A percentile compares a stretch with the other conserved stretches of the same genome.
phyloP scores from a whole-genome alignment of 2,888 invertebrate species.

The Allacma fusca region DNA sequence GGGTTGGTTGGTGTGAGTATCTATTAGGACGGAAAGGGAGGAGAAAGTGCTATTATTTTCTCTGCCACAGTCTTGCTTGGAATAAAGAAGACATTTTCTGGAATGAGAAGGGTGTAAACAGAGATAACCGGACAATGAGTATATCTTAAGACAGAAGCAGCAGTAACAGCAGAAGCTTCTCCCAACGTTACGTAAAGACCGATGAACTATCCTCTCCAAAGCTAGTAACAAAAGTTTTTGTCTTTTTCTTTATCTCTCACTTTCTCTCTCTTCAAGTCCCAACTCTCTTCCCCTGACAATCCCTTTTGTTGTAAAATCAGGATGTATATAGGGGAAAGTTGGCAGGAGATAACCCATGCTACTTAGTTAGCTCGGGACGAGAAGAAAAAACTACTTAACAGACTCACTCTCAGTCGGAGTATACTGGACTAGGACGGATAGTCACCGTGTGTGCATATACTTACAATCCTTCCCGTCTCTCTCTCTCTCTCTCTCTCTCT shows the following conservation, averaged over 20 bases:
- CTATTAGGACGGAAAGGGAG: slow-evolving; percentile 4
- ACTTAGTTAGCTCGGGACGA: not conserved
- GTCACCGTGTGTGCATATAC: not conserved
- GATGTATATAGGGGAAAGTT: not conserved
- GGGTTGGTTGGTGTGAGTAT: not conserved
- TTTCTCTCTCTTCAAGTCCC: not conserved
- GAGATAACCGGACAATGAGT: slow-evolving; percentile 29
- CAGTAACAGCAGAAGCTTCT: too few species aligned
- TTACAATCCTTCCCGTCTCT: not conserved
- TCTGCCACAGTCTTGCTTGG: not conserved
- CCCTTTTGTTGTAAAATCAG: slow-evolving; percentile 27
- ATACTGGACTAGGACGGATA: not conserved
- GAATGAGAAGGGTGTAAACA: slow-evolving; percentile 39
- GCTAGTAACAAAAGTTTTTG: slow-evolving; percentile 1
- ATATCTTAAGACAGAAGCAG: not conserved
- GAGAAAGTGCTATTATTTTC: not conserved
- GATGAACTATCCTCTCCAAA: not conserved
- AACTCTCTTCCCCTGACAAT: slow-evolving; percentile 22
- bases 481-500: not conserved
- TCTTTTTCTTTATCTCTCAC: slow-evolving; percentile 11
- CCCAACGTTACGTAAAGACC: not conserved
- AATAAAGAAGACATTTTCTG: slow-evolving; percentile 9
- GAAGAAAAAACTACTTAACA: slow-evolving; percentile 14
- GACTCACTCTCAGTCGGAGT: not conserved
- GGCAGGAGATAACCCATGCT: not conserved